Evolutionary conservation across 1,140 invertebrate genomes (phyloP).

Genomic region (Camponotus floridanus): DNA sequence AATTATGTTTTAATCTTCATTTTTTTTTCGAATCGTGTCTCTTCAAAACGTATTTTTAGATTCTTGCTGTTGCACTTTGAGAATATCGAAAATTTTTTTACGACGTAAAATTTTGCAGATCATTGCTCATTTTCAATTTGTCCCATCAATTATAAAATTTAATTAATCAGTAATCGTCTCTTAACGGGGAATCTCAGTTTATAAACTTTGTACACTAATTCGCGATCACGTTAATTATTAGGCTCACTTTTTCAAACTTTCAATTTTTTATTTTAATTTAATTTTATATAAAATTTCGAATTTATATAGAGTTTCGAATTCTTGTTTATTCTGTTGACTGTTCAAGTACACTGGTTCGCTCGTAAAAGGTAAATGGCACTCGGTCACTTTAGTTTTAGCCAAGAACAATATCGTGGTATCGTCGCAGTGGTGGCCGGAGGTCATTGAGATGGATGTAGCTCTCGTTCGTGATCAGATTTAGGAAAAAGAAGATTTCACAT

Average conservation of each 20-base stretch:
- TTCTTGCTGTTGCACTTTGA: neutral
- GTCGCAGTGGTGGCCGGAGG: constrained; percentile 68
- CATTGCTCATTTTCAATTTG: neutral
- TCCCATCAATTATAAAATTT: neutral
- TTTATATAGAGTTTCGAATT: neutral
- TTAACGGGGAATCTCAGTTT: neutral
- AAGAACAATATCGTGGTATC: constrained; percentile 53
- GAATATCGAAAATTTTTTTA: neutral
- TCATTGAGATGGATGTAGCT: constrained; percentile 82
- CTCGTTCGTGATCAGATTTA: constrained; percentile 80
- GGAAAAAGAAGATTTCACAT: constrained; percentile 71
- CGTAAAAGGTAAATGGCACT: constrained; percentile 77
- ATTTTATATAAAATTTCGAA: neutral
- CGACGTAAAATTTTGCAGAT: neutral
- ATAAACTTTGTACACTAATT: neutral
- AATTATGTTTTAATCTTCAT: no score
- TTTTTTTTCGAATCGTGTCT: neutral
- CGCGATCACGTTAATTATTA: neutral
- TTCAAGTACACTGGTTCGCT: constrained; percentile 50
- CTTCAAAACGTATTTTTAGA: neutral
- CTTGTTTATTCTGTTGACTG: constrained; percentile 7
- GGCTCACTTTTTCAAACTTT: neutral
- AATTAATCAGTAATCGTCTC: neutral
- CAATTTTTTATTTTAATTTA: no score
- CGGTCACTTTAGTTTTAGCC: constrained; percentile 67